phyloP scores from a whole-genome alignment of 2,888 invertebrate genomes.

The Drosophila flavopinicola region DNA sequence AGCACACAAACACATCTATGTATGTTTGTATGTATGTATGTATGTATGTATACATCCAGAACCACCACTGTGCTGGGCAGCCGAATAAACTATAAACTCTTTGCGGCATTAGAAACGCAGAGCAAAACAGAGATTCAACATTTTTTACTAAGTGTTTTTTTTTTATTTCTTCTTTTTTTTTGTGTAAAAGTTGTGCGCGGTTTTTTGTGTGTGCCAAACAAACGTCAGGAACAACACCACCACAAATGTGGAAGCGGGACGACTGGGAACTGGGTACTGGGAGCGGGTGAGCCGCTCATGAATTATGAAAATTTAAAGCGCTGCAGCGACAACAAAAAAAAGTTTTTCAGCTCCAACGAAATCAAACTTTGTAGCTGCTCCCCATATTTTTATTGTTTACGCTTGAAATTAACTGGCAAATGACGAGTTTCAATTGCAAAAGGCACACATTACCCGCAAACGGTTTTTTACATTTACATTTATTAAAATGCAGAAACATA shows the following conservation, averaged over 20 bases:
- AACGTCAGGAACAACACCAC: slow-evolving; percentile 61
- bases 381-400: slow-evolving; percentile 50
- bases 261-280: no score
- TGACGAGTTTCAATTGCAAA: slow-evolving; percentile 69
- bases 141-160: slow-evolving; percentile 48
- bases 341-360: slow-evolving; percentile 46
- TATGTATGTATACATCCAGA: no score
- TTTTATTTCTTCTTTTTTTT: no score
- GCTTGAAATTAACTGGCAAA: slow-evolving; percentile 72
- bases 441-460: slow-evolving; percentile 30
- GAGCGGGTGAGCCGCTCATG: slow-evolving; percentile 45
- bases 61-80: slow-evolving; percentile 15
- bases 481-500: no score
- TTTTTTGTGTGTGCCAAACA: slow-evolving; percentile 64
- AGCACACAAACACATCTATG: slow-evolving; percentile 35
- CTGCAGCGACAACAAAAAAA: slow-evolving; percentile 25
- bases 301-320: slow-evolving; percentile 76
- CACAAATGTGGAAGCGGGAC: no score
- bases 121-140: slow-evolving; percentile 59
- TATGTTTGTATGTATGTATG: no score
- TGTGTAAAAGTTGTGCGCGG: slow-evolving; percentile 47
- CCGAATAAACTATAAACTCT: slow-evolving; percentile 74
- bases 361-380: slow-evolving; percentile 58
- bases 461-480: no score
- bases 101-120: slow-evolving; percentile 72